Evolutionary conservation across 1,140 invertebrate species (phyloP).

Genomic region (Chironomus tepperi): DNA sequence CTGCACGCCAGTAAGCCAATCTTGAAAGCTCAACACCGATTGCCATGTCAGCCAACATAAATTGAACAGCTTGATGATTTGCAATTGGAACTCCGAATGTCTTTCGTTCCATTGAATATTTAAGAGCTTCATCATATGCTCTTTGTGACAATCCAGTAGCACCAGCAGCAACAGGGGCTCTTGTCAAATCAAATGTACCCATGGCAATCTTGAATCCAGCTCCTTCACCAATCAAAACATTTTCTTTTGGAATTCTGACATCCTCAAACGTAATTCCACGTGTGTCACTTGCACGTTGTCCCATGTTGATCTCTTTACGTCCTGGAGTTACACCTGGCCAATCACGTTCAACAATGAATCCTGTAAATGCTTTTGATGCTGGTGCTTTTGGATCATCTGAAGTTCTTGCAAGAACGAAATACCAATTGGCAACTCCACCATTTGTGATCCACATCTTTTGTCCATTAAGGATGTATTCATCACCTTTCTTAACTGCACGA

Average conservation of each 20-base stretch:
- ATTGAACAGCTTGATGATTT: too few relatives aligned
- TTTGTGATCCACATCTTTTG: slow-evolving; percentile 99
- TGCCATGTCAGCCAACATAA: too few relatives aligned
- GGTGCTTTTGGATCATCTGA: slow-evolving; percentile 80
- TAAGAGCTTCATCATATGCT: too few relatives aligned
- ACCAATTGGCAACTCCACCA: slow-evolving; percentile 83
- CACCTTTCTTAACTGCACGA: slow-evolving; percentile 86
- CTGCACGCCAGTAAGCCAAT: too few relatives aligned
- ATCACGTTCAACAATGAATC: too few relatives aligned
- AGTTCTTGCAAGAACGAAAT: slow-evolving; percentile 81
- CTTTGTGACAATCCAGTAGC: slow-evolving; percentile 64
- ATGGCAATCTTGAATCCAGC: slow-evolving; percentile 61
- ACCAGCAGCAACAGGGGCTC: slow-evolving; percentile 57
- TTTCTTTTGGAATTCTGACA: slow-evolving; percentile 61
- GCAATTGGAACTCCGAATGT: too few relatives aligned
- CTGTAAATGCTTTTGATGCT: too few relatives aligned
- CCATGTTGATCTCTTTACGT: slow-evolving; percentile 84
- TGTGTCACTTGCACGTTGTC: slow-evolving; percentile 78
- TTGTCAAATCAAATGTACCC: slow-evolving; percentile 55
- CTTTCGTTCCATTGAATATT: too few relatives aligned
- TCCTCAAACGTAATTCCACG: slow-evolving; percentile 72
- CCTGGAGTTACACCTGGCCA: slow-evolving; percentile 70
- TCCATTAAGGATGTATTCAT: slow-evolving; percentile 91
- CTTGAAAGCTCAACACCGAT: too few relatives aligned
- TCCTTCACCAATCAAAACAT: slow-evolving; percentile 49